phyloP scores from a whole-genome alignment of 2,113 vertebrate species.

The Gracilinanus agilis region DNA sequence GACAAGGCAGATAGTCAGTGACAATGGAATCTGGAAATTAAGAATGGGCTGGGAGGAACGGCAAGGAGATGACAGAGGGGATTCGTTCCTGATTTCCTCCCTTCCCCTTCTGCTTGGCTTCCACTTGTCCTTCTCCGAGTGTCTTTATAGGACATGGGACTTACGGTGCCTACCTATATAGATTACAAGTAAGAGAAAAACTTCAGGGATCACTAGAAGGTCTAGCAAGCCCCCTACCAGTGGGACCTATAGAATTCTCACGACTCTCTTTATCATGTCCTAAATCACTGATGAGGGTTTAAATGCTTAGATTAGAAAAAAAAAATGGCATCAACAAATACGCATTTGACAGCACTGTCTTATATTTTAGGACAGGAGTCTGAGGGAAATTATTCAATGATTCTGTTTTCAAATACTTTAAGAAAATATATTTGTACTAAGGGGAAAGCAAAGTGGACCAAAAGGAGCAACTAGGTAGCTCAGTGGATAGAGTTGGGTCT shows the following conservation, averaged over 20 bases:
- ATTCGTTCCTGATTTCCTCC: not conserved
- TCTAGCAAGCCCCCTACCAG: not conserved
- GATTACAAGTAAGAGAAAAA: not conserved
- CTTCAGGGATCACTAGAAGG: not conserved
- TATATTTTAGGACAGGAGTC: conserved; percentile 38
- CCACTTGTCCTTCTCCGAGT: not conserved
- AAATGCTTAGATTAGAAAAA: conserved; percentile 49
- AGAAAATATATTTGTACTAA: conserved; percentile 53
- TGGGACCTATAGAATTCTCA: not conserved
- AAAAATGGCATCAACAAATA: not conserved
- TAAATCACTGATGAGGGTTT: conserved; percentile 57
- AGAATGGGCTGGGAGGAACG: not conserved
- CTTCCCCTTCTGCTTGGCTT: not conserved
- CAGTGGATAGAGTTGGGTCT: too few species aligned
- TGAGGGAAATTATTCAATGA: conserved; percentile 52
- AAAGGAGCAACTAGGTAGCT: too few species aligned
- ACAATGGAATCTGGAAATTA: not conserved
- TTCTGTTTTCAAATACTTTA: conserved; percentile 68
- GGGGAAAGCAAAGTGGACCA: not conserved
- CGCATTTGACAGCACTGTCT: not conserved
- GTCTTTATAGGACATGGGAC: not conserved
- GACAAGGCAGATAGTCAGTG: not conserved
- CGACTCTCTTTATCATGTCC: conserved; percentile 17
- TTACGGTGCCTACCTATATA: not conserved
- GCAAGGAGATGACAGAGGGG: not conserved